Conservation (phyloP, 2,113 vertebrate species). For the Steatornis caripensis region DNA sequence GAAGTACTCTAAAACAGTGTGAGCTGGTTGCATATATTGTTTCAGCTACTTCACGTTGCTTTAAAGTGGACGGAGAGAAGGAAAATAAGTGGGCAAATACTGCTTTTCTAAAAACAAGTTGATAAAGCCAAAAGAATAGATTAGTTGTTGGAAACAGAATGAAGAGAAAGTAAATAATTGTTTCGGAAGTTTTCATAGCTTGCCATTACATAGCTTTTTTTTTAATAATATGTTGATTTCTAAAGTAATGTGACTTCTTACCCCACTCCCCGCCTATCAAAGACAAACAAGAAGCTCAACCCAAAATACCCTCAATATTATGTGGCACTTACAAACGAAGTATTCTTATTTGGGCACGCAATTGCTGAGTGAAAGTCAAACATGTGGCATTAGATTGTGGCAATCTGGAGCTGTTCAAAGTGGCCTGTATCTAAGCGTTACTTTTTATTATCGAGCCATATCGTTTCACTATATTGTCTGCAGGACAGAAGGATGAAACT, state of each 20-base stretch:
- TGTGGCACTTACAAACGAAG: neutral
- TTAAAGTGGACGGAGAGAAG: neutral
- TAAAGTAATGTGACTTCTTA: neutral
- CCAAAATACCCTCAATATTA: neutral
- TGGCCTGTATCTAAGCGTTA: neutral
- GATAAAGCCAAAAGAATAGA: neutral
- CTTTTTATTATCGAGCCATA: neutral
- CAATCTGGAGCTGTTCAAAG: neutral
- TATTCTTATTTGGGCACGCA: neutral
- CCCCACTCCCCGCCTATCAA: neutral
- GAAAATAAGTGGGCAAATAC: neutral
- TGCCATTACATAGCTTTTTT: neutral
- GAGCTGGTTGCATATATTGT: neutral
- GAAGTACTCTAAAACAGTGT: neutral
- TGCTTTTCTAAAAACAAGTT: slow-evolving; percentile 2
- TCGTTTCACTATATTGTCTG: neutral
- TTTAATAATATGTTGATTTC: neutral
- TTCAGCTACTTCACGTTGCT: neutral
- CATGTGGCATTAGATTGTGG: neutral
- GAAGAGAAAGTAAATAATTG: neutral
- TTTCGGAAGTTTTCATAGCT: neutral
- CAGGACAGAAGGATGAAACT: neutral
- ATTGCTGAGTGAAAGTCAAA: neutral
- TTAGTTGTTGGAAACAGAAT: neutral
- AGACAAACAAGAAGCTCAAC: neutral